Percentiles rank a stretch among this genome's conserved stretches.
Conservation (phyloP, 53 echinoderm and acorn worm species). For the Echinometra lucunter region DNA sequence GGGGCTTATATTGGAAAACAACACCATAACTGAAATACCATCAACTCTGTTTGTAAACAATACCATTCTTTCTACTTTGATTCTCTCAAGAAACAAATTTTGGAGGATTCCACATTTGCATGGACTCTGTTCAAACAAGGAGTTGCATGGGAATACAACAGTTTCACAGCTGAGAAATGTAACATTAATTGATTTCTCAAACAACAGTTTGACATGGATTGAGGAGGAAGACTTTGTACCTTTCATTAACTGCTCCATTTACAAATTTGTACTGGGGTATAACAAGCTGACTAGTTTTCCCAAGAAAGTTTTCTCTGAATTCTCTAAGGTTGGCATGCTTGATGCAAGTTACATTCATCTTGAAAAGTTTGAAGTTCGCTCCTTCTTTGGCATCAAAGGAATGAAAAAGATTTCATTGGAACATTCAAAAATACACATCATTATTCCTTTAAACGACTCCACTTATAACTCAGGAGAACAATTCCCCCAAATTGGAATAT, state of each 20-base stretch:
- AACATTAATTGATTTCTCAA: not conserved
- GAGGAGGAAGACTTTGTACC: not conserved
- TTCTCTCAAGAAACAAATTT: not conserved
- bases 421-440: not conserved
- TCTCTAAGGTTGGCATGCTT: not conserved
- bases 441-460: slow-evolving; percentile 8
- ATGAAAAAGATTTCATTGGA: not conserved
- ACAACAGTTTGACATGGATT: not conserved
- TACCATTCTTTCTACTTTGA: not conserved
- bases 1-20: not conserved
- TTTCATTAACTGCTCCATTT: not conserved
- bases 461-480: not conserved
- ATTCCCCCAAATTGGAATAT: not conserved
- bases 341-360: not conserved
- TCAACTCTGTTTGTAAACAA: not conserved
- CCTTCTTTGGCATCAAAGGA: not conserved
- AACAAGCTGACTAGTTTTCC: slow-evolving; percentile 7
- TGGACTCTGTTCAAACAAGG: not conserved
- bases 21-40: not conserved
- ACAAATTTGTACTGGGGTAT: not conserved
- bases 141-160: too few species aligned
- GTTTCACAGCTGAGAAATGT: not conserved
- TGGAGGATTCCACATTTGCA: not conserved
- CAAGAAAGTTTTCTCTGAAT: not conserved
- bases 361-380: not conserved